phyloP scores from a whole-genome alignment of 2,113 vertebrate species.

The Chionis minor region DNA sequence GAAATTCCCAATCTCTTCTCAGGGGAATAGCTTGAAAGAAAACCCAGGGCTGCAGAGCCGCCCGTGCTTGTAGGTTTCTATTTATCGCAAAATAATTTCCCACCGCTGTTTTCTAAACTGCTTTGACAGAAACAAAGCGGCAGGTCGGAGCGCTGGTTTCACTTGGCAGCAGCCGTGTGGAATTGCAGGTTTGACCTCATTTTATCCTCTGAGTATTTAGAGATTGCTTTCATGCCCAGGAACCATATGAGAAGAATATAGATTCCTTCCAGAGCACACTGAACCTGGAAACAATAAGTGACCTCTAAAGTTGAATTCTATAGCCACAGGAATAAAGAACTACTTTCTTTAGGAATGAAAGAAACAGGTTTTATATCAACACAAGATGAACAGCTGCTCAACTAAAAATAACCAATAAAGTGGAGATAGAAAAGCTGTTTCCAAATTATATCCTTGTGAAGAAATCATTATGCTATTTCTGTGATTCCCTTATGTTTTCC shows the following conservation, averaged over 20 bases:
- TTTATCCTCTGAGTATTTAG: conserved; percentile 69
- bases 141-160: not conserved
- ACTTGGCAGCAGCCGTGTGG: not conserved
- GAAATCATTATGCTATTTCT: not conserved
- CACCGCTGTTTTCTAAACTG: conserved; percentile 46
- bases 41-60: not conserved
- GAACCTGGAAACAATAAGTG: conserved; percentile 61
- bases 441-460: conserved; percentile 29
- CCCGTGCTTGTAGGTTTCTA: conserved; percentile 3
- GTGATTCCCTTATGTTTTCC: not conserved
- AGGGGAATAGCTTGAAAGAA: not conserved
- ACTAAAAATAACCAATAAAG: conserved; percentile 57
- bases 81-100: conserved; percentile 47
- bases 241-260: conserved; percentile 65
- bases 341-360: conserved; percentile 8
- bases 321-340: conserved; percentile 3
- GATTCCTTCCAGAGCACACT: conserved; percentile 60
- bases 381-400: conserved; percentile 43
- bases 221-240: conserved; percentile 70
- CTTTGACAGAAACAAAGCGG: conserved; percentile 54
- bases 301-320: conserved; percentile 54
- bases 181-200: conserved; percentile 73
- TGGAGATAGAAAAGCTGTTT: conserved; percentile 45
- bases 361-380: conserved; percentile 35
- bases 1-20: not conserved